Evolutionary conservation across 2,113 vertebrate genomes (phyloP), one percentile per base, ranked within the genome.

Genomic region (Callionymus lyra): DNA sequence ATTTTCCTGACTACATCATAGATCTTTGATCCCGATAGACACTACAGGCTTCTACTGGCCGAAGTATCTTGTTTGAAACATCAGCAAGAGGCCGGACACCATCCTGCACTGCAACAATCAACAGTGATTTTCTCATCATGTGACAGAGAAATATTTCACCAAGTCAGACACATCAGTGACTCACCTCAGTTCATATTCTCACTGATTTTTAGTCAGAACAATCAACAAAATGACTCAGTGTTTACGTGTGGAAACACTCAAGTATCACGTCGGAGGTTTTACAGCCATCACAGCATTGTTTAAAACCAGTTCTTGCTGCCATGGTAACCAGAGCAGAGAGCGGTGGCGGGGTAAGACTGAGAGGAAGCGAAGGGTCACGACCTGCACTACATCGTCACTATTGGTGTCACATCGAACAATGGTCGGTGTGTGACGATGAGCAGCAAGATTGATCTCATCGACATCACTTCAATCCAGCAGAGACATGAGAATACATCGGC

Each of bases 251-350:
- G 59, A 51, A 59, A 57, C 50, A 8, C 21, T 5, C 21, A 27
- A 27, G 21, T 4, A 50, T 52, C 44, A 60, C 18, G 12, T 63
- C 63, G 54, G 41, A 57, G 43, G 56, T 59, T 63, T 59, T 63
- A 52, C 65, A 59, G 41, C 59, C 52, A 50, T 67, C 6, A 41
- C 47, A 35, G 53, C 65, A 69, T 72, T 77, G 77, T 81, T 76
- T 81, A 73, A 77, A 50, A 63, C 62, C 34, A 58, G 65, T 61
- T 67, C 39, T 53, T 67, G 80, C 70, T 79, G 70, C 68, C 70
- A 82, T 79, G 74, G 74, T 38, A 76, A 81, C 73, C 50, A 14
- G 16, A 57, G 44, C 46, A 27, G 58, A 58, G 56, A 62, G 32
- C 53, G 56, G 53, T n/a, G 34, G 62, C 36, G 59, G 47, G 53